Evolutionary conservation across 1,140 invertebrate species (phyloP).

Genomic region (Anastrepha ludens): DNA sequence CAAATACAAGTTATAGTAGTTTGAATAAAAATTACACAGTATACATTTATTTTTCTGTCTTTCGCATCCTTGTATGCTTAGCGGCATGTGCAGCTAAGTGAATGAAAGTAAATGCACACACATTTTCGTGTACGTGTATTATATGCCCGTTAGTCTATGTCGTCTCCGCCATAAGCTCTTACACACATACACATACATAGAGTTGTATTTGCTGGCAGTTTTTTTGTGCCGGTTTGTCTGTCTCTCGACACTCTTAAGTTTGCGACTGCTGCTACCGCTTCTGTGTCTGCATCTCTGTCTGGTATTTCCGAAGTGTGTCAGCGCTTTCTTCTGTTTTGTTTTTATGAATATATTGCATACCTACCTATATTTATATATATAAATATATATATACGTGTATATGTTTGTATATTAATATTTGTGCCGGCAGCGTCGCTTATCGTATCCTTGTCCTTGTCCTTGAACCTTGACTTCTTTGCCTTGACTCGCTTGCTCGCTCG

Average conservation of each 20-base stretch:
- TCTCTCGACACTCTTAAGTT: constrained; percentile 49
- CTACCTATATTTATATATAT: neutral
- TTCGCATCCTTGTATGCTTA: constrained; percentile 7
- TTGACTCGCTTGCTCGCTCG: neutral
- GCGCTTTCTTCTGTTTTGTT: constrained; percentile 38
- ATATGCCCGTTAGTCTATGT: neutral
- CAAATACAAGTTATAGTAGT: constrained; percentile 10
- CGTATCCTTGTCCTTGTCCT: constrained; percentile 36
- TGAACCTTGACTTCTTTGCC: constrained; percentile 35
- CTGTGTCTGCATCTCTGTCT: neutral
- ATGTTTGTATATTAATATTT: neutral
- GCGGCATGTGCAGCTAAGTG: constrained; percentile 19
- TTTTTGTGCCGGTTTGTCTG: constrained; percentile 7
- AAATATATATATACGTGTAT: neutral
- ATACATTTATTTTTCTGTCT: neutral
- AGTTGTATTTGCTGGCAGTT: neutral
- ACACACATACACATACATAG: neutral
- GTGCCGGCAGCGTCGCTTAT: neutral
- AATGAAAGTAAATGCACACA: constrained; percentile 47
- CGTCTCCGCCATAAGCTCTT: neutral
- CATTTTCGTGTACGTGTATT: neutral
- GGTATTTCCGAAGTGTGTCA: constrained; percentile 30
- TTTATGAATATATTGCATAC: neutral
- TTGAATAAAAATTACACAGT: constrained; percentile 1
- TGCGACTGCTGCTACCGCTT: neutral